Conservation (phyloP, 2,797 vertebrate species). For the Otolemur crassicaudatus region DNA sequence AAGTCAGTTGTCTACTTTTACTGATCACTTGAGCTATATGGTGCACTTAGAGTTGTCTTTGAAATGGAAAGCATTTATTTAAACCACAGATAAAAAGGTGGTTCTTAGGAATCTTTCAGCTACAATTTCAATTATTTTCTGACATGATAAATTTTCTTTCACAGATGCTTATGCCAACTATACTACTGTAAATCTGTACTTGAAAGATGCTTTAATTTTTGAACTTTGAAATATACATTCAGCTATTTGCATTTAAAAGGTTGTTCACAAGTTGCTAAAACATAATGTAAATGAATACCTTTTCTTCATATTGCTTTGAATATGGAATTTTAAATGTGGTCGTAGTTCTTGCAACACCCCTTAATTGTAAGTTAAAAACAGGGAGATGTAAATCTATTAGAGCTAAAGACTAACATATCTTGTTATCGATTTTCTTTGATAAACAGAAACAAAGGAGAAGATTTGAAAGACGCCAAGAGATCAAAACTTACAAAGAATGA, state of each 20-base stretch:
- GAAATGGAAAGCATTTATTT: conserved; percentile 65
- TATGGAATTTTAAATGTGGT: conserved; percentile 19
- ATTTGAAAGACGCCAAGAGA: not conserved
- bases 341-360: not conserved
- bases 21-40: conserved; percentile 69
- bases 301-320: conserved; percentile 6
- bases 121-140: conserved; percentile 72
- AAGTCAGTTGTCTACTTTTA: conserved; percentile 61
- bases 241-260: conserved; percentile 46
- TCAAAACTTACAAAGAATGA: conserved; percentile 1
- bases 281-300: conserved; percentile 23
- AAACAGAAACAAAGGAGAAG: not conserved
- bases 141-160: conserved; percentile 54
- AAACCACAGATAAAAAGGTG: conserved; percentile 69
- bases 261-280: conserved; percentile 44
- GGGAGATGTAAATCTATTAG: not conserved
- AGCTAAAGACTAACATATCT: not conserved
- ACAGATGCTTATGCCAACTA: not conserved
- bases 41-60: conserved; percentile 40
- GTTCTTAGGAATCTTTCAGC: conserved; percentile 27
- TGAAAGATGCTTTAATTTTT: conserved; percentile 33
- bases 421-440: not conserved
- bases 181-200: conserved; percentile 21
- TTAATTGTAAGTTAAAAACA: conserved; percentile 54
- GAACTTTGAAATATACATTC: conserved; percentile 55